phyloP scores from a whole-genome alignment of 2,888 invertebrate genomes.

The Lamproptera curius region DNA sequence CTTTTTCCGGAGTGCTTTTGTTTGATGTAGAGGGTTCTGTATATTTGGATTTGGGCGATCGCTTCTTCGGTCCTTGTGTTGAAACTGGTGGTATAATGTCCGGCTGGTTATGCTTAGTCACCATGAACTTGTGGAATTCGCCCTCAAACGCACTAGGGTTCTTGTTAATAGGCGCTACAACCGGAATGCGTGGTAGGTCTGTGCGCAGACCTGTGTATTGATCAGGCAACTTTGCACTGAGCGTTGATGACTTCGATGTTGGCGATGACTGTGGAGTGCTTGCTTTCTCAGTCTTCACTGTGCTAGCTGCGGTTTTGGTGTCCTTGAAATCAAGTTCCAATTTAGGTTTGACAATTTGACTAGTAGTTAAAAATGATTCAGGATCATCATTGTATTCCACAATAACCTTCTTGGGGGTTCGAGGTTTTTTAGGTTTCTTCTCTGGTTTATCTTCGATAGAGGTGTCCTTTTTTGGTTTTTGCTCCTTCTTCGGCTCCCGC shows the following conservation, averaged over 20 bases:
- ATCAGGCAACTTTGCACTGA: constrained; percentile 26
- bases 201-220: constrained; percentile 30
- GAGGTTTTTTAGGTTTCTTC: constrained; percentile 57
- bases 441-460: constrained; percentile 37
- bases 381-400: constrained; percentile 24
- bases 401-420: constrained; percentile 46
- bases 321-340: constrained; percentile 28
- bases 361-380: constrained; percentile 7
- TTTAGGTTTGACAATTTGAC: not conserved
- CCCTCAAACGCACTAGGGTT: constrained; percentile 63
- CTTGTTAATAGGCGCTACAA: constrained; percentile 53
- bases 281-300: constrained; percentile 5
- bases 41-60: constrained; percentile 25
- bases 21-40: constrained; percentile 30
- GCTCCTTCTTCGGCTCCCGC: constrained; percentile 32
- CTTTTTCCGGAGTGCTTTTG: constrained; percentile 18
- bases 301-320: constrained; percentile 23
- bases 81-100: not conserved
- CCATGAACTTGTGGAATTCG: constrained; percentile 66
- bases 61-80: constrained; percentile 19
- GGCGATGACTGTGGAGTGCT: constrained; percentile 15
- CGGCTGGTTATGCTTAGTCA: constrained; percentile 20
- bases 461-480: constrained; percentile 32
- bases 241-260: constrained; percentile 8
- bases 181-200: constrained; percentile 39